Conservation (phyloP, 2,888 invertebrate genomes). For the Ectobius pallidus region DNA sequence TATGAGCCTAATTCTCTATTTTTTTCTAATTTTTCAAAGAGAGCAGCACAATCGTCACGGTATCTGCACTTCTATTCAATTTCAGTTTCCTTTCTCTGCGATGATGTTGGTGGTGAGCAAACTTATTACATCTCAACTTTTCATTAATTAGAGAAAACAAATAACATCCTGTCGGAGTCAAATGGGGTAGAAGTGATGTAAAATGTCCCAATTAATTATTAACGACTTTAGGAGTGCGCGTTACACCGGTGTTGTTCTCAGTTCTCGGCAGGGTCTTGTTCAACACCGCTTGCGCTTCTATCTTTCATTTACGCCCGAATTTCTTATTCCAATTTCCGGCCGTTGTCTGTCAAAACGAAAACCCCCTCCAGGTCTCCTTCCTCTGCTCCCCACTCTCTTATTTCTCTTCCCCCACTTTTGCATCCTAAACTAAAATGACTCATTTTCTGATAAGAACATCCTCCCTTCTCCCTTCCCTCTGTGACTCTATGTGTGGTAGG, state of each 20-base stretch:
- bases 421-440: conserved; percentile 43
- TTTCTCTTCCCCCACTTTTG: background rate
- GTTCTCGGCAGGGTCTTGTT: background rate
- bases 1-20: too few relatives aligned
- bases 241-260: background rate
- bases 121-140: background rate
- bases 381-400: background rate
- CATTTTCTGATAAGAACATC: conserved; percentile 45
- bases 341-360: conserved; percentile 44
- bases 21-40: too few relatives aligned
- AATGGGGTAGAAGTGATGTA: conserved; percentile 19
- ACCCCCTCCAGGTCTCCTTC: conserved; percentile 24
- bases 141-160: conserved; percentile 14
- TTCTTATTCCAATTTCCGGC: conserved; percentile 46
- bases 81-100: too few relatives aligned
- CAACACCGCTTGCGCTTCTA: conserved; percentile 32
- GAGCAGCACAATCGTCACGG: too few relatives aligned
- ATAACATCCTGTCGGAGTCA: conserved; percentile 3
- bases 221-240: too few relatives aligned
- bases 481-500: conserved; percentile 12
- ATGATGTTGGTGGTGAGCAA: too few relatives aligned
- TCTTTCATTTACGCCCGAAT: conserved; percentile 46
- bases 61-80: too few relatives aligned
- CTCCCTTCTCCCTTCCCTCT: conserved; percentile 25
- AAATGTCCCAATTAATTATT: conserved; percentile 16